Evolutionary conservation across 2,888 invertebrate species (phyloP), one percentile per base, ranked within the genome.

Genomic region (Cheilosia pagana): DNA sequence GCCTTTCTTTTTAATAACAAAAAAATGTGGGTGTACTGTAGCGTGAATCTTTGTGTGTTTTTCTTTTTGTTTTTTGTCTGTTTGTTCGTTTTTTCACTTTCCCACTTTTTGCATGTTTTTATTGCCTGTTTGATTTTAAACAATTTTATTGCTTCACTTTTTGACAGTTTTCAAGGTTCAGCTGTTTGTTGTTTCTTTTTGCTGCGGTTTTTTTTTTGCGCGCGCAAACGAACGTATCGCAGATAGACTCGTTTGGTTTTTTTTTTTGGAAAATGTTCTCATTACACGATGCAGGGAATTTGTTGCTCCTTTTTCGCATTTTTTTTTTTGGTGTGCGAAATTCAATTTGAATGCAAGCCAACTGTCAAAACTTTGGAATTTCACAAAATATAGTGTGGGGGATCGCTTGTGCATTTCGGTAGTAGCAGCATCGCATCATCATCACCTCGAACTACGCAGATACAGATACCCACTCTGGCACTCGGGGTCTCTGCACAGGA

Each of bases 121-220:
- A 81, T 86, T 81, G 81, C 71, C 86, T 86, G 86, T 81, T 86
- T 86, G 86, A 86, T 86, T 79, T 86, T 86, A 86, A 86, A 81
- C 81, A 86, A 86, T 86, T 86, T 86, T 86, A 86, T 86, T 86
- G 81, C 86, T 63, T 86, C 75, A 81, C 67, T 65, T 81, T 86
- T 86, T 86, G 86, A 86, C 86, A 86, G 86, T 86, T 86, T 86
- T 86, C 86, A 86, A 86, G 86, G 86, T 86, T 86, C 86, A 86
- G 86, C 72, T 86, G 81, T 81, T 86, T 76, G 85, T 75, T 79
- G 65, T 59, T 74, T 82, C 60, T 79, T 59, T 35, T 81, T 65
- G 43, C 53, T 63, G 28, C 28, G 28, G 50, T 53, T 55, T 63
- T 77, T 55, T 59, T 43, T 52, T 43, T 39, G 31, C 50, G 31